Conservation (phyloP, 2,113 vertebrate species). For the Aythya baeri region DNA sequence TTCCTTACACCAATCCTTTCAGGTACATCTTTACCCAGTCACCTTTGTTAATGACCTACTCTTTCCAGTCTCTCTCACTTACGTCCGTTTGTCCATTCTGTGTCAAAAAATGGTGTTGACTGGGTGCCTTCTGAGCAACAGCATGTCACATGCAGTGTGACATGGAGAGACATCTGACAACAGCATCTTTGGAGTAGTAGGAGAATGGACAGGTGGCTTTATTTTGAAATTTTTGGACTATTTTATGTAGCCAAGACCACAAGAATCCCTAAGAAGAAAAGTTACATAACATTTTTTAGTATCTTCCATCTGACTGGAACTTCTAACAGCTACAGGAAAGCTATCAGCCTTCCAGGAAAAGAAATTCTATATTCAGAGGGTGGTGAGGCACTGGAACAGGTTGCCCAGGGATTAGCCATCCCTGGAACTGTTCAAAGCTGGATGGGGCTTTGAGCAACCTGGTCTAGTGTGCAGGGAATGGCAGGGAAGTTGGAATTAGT, state of each 20-base stretch:
- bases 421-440: background rate
- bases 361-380: background rate
- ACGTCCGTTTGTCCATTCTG: background rate
- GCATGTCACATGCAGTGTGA: background rate
- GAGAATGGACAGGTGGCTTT: background rate
- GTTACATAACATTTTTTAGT: background rate
- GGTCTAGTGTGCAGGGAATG: background rate
- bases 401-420: background rate
- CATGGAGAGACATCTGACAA: background rate
- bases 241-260: background rate
- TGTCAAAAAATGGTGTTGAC: background rate
- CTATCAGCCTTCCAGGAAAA: background rate
- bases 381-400: background rate
- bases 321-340: background rate
- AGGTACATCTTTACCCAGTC: background rate
- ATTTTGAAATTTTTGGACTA: background rate
- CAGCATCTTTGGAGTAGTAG: background rate
- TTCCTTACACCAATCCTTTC: background rate
- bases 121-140: background rate
- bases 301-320: background rate
- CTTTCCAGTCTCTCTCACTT: background rate
- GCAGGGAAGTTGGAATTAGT: background rate
- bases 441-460: background rate
- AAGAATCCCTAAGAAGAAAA: background rate
- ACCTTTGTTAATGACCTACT: background rate